A percentile compares a stretch with the other conserved stretches of the same genome.
Evolutionary conservation across 2,113 vertebrate genomes (phyloP).

Genomic region (Hoplias malabaricus): DNA sequence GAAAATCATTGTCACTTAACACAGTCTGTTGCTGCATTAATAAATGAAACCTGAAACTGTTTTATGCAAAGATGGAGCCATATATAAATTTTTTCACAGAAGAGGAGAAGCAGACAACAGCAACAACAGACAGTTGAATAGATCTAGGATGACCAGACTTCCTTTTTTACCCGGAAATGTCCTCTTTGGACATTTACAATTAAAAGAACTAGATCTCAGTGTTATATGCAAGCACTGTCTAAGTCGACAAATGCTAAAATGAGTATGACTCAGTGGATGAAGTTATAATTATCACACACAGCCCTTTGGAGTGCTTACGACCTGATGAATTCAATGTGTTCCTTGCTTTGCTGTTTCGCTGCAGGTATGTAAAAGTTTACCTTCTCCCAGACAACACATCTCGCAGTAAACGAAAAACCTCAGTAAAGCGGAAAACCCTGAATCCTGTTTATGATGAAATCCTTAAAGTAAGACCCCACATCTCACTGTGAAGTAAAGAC

Average conservation of each 20-base stretch:
- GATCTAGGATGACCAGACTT: too few relatives aligned
- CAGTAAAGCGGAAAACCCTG: constrained; percentile 85
- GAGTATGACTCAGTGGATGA: neutral
- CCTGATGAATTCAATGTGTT: constrained; percentile 48
- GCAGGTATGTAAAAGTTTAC: constrained; percentile 90
- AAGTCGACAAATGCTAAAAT: neutral
- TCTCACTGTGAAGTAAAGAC: neutral
- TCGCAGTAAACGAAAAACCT: constrained; percentile 90
- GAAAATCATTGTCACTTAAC: too few relatives aligned
- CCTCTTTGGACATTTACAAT: too few relatives aligned
- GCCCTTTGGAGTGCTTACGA: neutral
- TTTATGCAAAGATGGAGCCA: too few relatives aligned
- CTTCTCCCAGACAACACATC: constrained; percentile 89
- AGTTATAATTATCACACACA: neutral
- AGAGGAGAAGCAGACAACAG: too few relatives aligned
- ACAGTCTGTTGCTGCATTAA: too few relatives aligned
- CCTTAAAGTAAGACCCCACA: constrained; percentile 56
- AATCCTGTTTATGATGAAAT: constrained; percentile 91
- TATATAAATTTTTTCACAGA: too few relatives aligned
- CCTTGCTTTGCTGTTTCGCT: constrained; percentile 34
- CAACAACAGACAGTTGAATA: too few relatives aligned
- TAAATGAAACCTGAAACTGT: too few relatives aligned
- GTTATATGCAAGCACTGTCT: constrained; percentile 40
- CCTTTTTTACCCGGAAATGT: too few relatives aligned
- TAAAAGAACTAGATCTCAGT: too few relatives aligned